These are phyloP conservation scores for Acanthornis magna DNA, from an alignment of 2,797 vertebrate genomes.

Conservation along the genomic window DNA sequence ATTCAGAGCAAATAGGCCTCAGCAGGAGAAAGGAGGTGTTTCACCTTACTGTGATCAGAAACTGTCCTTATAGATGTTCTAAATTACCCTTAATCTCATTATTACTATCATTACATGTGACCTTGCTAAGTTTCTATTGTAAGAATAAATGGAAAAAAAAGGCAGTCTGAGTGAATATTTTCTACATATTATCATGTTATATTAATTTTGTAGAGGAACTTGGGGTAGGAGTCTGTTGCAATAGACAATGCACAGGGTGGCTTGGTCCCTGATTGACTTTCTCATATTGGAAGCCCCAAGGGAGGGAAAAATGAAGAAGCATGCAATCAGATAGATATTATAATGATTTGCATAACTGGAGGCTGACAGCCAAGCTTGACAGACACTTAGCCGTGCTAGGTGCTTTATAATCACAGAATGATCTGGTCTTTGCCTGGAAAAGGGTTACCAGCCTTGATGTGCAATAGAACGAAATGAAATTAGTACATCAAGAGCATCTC, in stretches of 20 bases:
- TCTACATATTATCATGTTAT: background rate
- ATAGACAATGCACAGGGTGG: background rate
- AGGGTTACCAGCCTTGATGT: background rate
- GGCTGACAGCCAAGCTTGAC: background rate
- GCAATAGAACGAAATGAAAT: background rate
- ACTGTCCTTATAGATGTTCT: background rate
- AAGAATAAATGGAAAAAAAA: background rate
- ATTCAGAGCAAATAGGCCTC: background rate
- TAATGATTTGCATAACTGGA: background rate
- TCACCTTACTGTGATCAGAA: slow-evolving; percentile 11
- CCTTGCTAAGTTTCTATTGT: background rate
- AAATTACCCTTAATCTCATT: background rate
- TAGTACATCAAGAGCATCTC: background rate
- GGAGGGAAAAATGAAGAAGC: background rate
- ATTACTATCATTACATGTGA: background rate
- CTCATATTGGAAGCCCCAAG: background rate
- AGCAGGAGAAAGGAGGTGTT: background rate
- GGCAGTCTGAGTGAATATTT: background rate
- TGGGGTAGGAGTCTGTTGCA: background rate
- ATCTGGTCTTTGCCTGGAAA: background rate
- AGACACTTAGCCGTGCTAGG: background rate
- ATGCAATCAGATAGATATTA: background rate
- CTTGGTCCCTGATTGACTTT: background rate
- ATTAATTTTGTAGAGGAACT: background rate
- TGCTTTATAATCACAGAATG: background rate